These are phyloP conservation scores for Amiota minor DNA, from an alignment of 2,888 invertebrate genomes.

Conservation along the genomic window DNA sequence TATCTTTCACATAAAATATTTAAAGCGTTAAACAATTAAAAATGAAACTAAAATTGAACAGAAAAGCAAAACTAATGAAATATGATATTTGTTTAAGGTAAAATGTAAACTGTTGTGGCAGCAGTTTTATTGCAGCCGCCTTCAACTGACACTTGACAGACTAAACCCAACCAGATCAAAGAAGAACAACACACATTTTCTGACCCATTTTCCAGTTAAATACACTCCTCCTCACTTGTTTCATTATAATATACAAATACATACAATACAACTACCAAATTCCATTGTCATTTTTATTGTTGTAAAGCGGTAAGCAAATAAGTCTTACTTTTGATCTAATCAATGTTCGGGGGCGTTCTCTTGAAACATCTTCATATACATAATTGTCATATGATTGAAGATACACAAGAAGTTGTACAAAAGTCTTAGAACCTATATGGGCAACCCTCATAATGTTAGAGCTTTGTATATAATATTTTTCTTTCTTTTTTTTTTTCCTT, in stretches of 20 bases:
- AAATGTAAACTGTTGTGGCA: background rate
- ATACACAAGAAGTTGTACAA: no score
- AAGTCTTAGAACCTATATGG: no score
- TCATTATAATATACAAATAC: no score
- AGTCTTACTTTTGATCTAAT: slow-evolving; percentile 1
- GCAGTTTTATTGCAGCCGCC: background rate
- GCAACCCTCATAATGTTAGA: no score
- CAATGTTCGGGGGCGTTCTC: slow-evolving; percentile 7
- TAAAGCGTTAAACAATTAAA: background rate
- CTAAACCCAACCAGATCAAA: background rate
- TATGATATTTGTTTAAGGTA: slow-evolving; percentile 23
- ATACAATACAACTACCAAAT: no score
- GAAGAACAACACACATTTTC: background rate
- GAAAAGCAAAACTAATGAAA: slow-evolving; percentile 15
- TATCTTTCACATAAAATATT: background rate
- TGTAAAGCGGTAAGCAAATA: background rate
- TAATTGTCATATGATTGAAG: no score
- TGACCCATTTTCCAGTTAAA: slow-evolving; percentile 25
- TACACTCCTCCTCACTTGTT: slow-evolving; percentile 8
- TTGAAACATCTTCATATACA: no score
- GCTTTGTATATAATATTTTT: no score
- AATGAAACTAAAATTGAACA: background rate
- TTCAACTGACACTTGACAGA: slow-evolving; percentile 3
- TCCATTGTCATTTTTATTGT: background rate
- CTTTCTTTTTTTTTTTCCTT: no score